Evolutionary conservation across 2,113 vertebrate genomes (phyloP).

Genomic region (Semicossyphus pulcher): DNA sequence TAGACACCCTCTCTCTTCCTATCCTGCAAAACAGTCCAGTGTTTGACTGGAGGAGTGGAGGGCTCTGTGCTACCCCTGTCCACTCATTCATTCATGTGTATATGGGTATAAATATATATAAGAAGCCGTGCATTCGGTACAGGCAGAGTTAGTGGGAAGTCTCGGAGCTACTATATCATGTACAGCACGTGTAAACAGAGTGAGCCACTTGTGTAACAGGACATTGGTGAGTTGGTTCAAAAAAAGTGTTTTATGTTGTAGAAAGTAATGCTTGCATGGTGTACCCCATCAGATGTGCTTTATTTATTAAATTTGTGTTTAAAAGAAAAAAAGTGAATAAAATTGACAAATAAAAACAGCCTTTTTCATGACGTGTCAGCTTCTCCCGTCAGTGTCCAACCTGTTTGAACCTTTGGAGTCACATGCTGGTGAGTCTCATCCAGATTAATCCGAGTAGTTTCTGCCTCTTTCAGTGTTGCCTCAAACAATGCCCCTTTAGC

Average conservation of each 20-base stretch:
- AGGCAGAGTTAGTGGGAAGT: slow-evolving; percentile 44
- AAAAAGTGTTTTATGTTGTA: slow-evolving; percentile 73
- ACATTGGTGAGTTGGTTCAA: slow-evolving; percentile 50
- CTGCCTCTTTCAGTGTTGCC: not conserved
- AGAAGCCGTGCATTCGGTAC: slow-evolving; percentile 57
- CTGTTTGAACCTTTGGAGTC: too few relatives aligned
- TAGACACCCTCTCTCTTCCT: slow-evolving; percentile 15
- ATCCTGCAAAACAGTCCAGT: slow-evolving; percentile 17
- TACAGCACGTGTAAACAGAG: slow-evolving; percentile 48
- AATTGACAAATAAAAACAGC: slow-evolving; percentile 64
- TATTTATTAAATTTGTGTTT: slow-evolving; percentile 90
- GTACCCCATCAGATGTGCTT: slow-evolving; percentile 80
- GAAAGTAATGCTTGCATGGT: slow-evolving; percentile 84
- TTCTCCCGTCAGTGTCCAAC: not conserved
- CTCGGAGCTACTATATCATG: slow-evolving; percentile 45
- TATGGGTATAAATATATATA: slow-evolving; percentile 51
- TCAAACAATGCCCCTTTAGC: not conserved
- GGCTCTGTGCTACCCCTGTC: not conserved
- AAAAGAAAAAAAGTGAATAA: slow-evolving; percentile 70
- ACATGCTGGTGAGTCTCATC: too few relatives aligned
- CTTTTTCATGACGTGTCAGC: slow-evolving; percentile 40
- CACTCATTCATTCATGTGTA: slow-evolving; percentile 53
- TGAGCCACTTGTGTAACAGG: slow-evolving; percentile 52
- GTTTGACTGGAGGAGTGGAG: slow-evolving; percentile 5
- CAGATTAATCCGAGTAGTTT: not conserved